Evolutionary conservation across 2,113 vertebrate genomes (phyloP).

Genomic region (Cyphomyrus plagiostoma): DNA sequence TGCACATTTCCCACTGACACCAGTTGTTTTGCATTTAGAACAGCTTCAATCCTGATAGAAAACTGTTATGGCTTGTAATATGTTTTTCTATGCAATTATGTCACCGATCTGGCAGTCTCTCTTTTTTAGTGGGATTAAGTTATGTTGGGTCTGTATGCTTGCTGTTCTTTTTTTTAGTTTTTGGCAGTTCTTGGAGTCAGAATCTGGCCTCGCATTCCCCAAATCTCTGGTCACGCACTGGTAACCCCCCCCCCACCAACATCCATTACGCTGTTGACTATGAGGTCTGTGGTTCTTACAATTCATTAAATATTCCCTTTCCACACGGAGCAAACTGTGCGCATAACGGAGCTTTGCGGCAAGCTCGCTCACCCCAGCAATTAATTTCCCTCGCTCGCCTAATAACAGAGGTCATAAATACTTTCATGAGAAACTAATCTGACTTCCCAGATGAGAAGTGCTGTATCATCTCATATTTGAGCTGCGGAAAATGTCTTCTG

Average conservation of each 20-base stretch:
- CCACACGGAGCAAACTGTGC: background rate
- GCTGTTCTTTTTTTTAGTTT: background rate
- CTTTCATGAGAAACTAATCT: slow-evolving; percentile 16
- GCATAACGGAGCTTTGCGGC: background rate
- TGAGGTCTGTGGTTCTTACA: background rate
- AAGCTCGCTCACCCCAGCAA: background rate
- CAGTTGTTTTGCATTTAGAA: background rate
- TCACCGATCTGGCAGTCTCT: background rate
- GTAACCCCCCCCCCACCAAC: background rate
- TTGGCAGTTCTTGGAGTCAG: background rate
- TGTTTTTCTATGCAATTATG: background rate
- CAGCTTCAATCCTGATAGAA: background rate
- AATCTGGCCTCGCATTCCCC: background rate
- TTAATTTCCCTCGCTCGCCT: background rate
- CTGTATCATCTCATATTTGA: slow-evolving; percentile 6
- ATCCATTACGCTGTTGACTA: background rate
- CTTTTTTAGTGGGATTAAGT: slow-evolving; percentile 3
- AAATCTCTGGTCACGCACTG: background rate
- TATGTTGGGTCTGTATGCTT: background rate
- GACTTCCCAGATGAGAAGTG: slow-evolving; percentile 15
- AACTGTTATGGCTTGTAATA: background rate
- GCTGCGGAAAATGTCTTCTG: background rate
- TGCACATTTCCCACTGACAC: background rate
- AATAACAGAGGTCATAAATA: slow-evolving; percentile 10
- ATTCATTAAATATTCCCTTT: slow-evolving; percentile 16